These are phyloP conservation scores for Dolichopus griseipennis DNA, from an alignment of 2,888 invertebrate genomes.

Conservation along the genomic window DNA sequence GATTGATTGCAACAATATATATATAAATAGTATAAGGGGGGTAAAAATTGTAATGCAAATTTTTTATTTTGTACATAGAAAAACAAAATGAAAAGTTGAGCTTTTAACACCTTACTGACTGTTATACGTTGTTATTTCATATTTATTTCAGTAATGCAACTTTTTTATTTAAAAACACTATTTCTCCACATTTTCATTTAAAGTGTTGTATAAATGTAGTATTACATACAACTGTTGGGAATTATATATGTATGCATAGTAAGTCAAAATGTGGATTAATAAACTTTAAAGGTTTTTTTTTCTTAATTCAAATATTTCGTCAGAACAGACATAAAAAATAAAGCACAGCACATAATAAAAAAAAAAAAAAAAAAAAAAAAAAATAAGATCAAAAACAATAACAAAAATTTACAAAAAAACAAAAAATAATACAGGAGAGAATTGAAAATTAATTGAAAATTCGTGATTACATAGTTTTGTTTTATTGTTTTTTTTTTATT, in stretches of 20 bases:
- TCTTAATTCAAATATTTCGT: background rate
- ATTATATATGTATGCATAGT: too few species aligned
- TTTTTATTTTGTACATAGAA: too few species aligned
- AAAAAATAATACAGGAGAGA: background rate
- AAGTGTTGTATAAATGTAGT: too few species aligned
- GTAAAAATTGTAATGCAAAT: too few species aligned
- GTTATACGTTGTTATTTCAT: too few species aligned
- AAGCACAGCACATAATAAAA: background rate
- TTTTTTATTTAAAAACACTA: background rate
- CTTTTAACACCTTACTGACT: background rate
- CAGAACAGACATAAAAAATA: background rate
- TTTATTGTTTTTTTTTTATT: too few species aligned
- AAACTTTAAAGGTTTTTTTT: background rate
- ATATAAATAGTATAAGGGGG: too few species aligned
- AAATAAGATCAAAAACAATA: background rate
- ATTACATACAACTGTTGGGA: background rate
- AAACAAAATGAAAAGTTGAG: background rate
- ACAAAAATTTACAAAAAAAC: too few species aligned
- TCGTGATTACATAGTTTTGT: background rate
- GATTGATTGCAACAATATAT: too few species aligned
- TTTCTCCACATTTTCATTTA: too few species aligned
- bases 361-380: background rate
- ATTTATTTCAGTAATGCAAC: too few species aligned
- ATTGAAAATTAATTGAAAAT: constrained; percentile 4
- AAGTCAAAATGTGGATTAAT: background rate